Conservation (phyloP, 1,140 invertebrate species). For the Melanaphis sacchari region DNA sequence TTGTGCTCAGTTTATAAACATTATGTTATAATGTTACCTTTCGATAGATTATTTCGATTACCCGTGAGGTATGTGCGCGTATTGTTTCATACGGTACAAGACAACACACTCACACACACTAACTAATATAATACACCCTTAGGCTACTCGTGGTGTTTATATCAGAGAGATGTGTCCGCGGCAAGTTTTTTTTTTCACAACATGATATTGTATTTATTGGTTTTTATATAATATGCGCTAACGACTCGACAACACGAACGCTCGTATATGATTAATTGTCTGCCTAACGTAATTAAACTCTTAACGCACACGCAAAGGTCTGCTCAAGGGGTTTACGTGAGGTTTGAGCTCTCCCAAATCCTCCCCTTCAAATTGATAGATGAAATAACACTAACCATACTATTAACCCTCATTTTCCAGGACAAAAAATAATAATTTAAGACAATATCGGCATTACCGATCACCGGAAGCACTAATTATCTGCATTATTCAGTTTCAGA, state of each 20-base stretch:
- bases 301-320: not conserved
- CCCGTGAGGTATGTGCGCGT: not conserved
- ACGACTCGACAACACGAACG: not conserved
- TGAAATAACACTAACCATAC: not conserved
- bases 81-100: not conserved
- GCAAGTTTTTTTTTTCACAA: not conserved
- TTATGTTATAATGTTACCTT: not conserved
- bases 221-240: not conserved
- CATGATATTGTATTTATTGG: not conserved
- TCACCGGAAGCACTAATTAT: not conserved
- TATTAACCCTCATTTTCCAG: not conserved
- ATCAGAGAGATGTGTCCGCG: not conserved
- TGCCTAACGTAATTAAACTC: constrained; percentile 12
- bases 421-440: not conserved
- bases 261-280: not conserved
- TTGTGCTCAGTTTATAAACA: not conserved
- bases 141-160: not conserved
- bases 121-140: not conserved
- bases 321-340: not conserved
- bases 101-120: not conserved
- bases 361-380: not conserved
- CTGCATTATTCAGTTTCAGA: not conserved
- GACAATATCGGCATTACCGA: not conserved
- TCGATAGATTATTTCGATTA: not conserved
- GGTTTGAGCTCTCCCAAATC: not conserved